Evolutionary conservation across 2,797 vertebrate species (phyloP), one percentile per base, ranked within the genome.

Genomic region (Falco concolor): DNA sequence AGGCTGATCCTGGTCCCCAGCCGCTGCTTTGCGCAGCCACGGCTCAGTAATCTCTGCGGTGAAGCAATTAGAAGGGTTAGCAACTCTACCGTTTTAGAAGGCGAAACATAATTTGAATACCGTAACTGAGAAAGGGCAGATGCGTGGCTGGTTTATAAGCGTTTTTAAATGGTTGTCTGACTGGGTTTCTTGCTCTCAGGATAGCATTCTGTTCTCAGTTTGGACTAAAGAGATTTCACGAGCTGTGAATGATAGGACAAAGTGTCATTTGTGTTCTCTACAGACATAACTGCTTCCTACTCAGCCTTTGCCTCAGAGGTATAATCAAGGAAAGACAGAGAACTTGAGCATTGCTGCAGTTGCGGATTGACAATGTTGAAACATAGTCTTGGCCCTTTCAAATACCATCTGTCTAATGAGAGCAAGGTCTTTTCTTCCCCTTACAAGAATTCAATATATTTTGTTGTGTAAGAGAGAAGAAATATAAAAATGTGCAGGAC

Each of bases 231-330:
- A 93, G 80, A 76, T 92, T 96, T 94, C 88, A 82, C 83, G 94
- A 80, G 69, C 86, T 90, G 59, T 1, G 7, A 79, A 93, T 42
- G 63, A 84, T 38, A 95, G 94, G 86, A 96, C 90, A 82, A 95
- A 94, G 88, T 93, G 92, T 89, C 63, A 87, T 93, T 87, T 95
- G 83, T 95, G 95, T 95, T 84, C 95, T 90, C 61, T 68, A 34
- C 91, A 93, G 68, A 85, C 49, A 57, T 60, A 92, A 85, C 83
- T 79, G 87, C 83, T 93, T 93, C 91, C 89, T 84, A 91, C 76
- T 92, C 89, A 93, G 84, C 87, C 92, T 92, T 91, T 96, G 86
- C 90, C 93, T 96, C 59, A 78, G 92, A 92, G 70, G 75, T 89
- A 70, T 63, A 73, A 94, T 79, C 74, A 63, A 52, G 74, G 86